phyloP scores from a whole-genome alignment of 2,797 vertebrate genomes.

The Hirundo rustica region DNA sequence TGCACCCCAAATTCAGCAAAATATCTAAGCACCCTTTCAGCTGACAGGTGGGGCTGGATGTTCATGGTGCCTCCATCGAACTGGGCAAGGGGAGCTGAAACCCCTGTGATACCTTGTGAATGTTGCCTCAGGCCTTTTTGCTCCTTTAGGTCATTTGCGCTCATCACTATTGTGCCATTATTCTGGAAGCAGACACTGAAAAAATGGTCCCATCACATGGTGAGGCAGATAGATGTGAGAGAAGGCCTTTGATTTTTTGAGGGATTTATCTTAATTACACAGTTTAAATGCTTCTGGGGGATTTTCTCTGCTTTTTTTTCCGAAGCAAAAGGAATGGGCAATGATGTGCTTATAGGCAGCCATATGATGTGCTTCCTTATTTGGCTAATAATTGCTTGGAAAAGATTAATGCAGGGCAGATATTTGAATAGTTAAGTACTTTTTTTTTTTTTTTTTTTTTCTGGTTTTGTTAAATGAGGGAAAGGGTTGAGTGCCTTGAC shows the following conservation, averaged over 20 bases:
- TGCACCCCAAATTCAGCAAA: not conserved
- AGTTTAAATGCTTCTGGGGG: not conserved
- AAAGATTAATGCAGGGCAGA: not conserved
- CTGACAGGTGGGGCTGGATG: not conserved
- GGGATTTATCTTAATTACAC: not conserved
- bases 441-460: not conserved
- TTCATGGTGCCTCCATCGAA: not conserved
- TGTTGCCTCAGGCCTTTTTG: not conserved
- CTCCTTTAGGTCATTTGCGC: not conserved
- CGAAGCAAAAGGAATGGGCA: not conserved
- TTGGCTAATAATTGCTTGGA: not conserved
- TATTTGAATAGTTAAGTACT: not conserved
- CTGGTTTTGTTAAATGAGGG: not conserved
- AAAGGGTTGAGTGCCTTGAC: not conserved
- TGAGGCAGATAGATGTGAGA: not conserved
- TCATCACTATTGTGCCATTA: not conserved
- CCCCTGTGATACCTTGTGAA: not conserved
- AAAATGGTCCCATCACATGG: not conserved
- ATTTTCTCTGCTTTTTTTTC: not conserved
- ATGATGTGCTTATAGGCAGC: not conserved
- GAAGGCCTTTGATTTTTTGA: not conserved
- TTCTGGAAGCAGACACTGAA: not conserved
- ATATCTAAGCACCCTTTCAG: not conserved
- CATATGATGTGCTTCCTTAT: not conserved
- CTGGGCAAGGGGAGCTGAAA: not conserved